Conservation (phyloP, 2,888 invertebrate genomes). For the Catocala sponsa region DNA sequence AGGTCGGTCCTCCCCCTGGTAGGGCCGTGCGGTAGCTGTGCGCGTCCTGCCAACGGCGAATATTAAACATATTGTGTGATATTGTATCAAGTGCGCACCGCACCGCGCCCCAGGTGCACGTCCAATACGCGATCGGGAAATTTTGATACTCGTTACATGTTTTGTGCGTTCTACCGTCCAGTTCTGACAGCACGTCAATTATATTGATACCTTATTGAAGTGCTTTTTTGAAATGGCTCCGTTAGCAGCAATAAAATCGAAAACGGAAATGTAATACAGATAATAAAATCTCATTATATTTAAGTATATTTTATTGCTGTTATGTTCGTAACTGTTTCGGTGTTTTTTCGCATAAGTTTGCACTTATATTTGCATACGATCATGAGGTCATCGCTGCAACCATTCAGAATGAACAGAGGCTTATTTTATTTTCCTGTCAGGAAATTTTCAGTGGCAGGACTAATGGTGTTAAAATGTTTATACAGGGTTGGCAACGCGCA, state of each 20-base stretch:
- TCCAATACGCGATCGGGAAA: slow-evolving; percentile 50
- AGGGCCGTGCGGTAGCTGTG: slow-evolving; percentile 52
- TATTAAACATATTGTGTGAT: slow-evolving; percentile 71
- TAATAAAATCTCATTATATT: too few species aligned
- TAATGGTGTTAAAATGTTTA: too few species aligned
- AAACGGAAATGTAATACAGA: too few species aligned
- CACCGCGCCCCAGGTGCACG: slow-evolving; percentile 54
- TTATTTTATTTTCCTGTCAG: too few species aligned
- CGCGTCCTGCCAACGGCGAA: slow-evolving; percentile 65
- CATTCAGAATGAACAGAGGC: too few species aligned
- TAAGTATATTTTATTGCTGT: too few species aligned
- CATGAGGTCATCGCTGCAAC: too few species aligned
- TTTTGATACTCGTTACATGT: slow-evolving; percentile 41
- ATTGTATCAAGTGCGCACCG: slow-evolving; percentile 55
- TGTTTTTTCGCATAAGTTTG: too few species aligned
- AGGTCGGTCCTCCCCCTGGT: slow-evolving; percentile 39
- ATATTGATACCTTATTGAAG: slow-evolving; percentile 31
- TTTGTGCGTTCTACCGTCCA: slow-evolving; percentile 19
- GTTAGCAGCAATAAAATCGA: background rate
- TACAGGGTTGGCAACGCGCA: too few species aligned
- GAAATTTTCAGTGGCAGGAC: too few species aligned
- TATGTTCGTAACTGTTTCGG: too few species aligned
- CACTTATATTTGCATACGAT: too few species aligned
- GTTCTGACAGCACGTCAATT: slow-evolving; percentile 21
- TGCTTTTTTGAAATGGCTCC: slow-evolving; percentile 23